These are phyloP conservation scores for Cairina moschata DNA, from an alignment of 2,113 vertebrate species.

Conservation along the genomic window DNA sequence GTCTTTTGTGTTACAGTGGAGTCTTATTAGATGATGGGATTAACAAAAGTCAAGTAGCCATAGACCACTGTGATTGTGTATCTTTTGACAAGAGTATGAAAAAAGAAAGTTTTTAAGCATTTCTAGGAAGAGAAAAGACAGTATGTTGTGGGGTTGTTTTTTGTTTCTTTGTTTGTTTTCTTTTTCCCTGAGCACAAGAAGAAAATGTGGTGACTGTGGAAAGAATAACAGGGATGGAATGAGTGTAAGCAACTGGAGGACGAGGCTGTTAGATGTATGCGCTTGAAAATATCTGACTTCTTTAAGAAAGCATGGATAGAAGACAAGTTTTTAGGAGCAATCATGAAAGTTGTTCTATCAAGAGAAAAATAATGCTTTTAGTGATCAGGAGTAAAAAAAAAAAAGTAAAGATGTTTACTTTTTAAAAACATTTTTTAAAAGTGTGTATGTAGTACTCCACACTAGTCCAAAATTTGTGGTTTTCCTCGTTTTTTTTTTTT, in stretches of 20 bases:
- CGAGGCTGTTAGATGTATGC: accelerated
- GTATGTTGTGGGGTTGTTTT: not conserved
- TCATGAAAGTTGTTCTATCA: not conserved
- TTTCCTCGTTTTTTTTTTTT: not conserved
- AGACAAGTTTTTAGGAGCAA: not conserved
- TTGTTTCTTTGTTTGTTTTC: too few relatives aligned
- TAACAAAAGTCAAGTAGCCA: not conserved
- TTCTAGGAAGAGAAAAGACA: not conserved
- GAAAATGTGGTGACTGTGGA: not conserved
- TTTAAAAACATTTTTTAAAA: not conserved
- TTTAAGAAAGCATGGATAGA: not conserved
- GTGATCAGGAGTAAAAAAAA: not conserved
- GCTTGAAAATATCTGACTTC: not conserved
- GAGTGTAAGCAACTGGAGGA: not conserved
- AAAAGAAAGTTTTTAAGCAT: not conserved
- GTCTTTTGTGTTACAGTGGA: not conserved
- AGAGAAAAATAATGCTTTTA: not conserved
- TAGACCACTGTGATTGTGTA: not conserved
- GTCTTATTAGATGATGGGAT: conserved; percentile 6
- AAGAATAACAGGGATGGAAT: not conserved
- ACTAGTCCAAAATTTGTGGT: not conserved
- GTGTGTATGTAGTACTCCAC: not conserved
- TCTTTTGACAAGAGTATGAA: not conserved
- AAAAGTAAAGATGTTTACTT: not conserved
- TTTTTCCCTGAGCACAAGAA: not conserved